Evolutionary conservation across 2,888 invertebrate species (phyloP), one percentile per base, ranked within the genome.

Genomic region (Gymnocheta viridis): DNA sequence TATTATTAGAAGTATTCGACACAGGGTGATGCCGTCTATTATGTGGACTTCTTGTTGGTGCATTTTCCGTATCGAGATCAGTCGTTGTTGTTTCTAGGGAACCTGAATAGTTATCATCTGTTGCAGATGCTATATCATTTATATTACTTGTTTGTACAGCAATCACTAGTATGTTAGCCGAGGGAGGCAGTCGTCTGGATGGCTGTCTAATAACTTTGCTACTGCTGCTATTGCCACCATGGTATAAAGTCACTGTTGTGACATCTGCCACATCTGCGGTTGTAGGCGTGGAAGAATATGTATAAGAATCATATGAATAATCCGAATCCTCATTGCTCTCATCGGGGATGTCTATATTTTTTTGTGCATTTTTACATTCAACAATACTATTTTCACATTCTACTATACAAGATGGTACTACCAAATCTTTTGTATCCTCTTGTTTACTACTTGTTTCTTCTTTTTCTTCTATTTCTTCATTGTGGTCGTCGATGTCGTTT

Each of bases 51-150:
- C 58, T 51, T 67, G 84, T 78, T 19, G 82, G 35, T 32, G 60
- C 76, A 86, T 80, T 82, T 84, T 88, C 87, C 72, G 86, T 73
- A 76, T 90, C 91, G 69, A 92, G 88, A 87, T 89, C 91, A 89
- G 86, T 90, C 87, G 88, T 91, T 89, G 89, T 90, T 86, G 87
- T 91, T 78, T 89, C 90, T 88, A 89, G 91, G 88, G 89, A 90
- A 87, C 86, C 88, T 19, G 89, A 88, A 10, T 88, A 86, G 80
- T 87, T 89, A 82, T 90, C 89, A 35, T 86, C 87, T 49, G 81
- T 82, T 49, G 76, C 66, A 19, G 77, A 86, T 14, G 66, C 44
- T 17, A 27, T 79, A 10, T 72, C 70, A 29, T 60, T 80, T 10
- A 58, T 41, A 24, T 67, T 35, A 49, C 47, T 66, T 17, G 79